Evolutionary conservation across 1,140 invertebrate genomes (phyloP).

Genomic region (Solenopsis invicta): DNA sequence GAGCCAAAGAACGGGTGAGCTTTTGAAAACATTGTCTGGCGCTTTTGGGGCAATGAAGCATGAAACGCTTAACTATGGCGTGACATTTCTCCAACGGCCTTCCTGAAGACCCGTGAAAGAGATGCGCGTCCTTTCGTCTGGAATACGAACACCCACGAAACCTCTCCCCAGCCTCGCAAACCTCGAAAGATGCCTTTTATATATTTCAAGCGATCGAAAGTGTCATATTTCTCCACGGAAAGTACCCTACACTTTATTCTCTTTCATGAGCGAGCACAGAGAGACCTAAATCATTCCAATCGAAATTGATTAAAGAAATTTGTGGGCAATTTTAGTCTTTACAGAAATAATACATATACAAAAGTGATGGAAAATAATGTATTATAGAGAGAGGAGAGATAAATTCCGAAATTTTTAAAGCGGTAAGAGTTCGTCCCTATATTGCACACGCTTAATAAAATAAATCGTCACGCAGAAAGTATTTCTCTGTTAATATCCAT

Average conservation of each 20-base stretch:
- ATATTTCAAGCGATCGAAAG: slow-evolving; percentile 70
- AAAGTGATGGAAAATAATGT: not conserved
- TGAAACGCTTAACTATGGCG: slow-evolving; percentile 44
- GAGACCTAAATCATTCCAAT: slow-evolving; percentile 39
- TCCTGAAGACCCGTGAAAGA: slow-evolving; percentile 49
- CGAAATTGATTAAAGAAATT: slow-evolving; percentile 67
- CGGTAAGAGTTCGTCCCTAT: not conserved
- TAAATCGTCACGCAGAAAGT: not conserved
- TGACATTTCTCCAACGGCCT: slow-evolving; percentile 67
- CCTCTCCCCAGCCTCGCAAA: slow-evolving; percentile 5
- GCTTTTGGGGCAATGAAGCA: slow-evolving; percentile 59
- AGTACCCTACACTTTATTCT: slow-evolving; percentile 44
- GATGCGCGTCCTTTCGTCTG: slow-evolving; percentile 43
- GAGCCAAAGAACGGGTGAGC: slow-evolving; percentile 29
- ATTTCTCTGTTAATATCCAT: not conserved
- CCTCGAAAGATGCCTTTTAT: slow-evolving; percentile 47
- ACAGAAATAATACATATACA: not conserved
- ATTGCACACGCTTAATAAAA: not conserved
- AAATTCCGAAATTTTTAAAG: not conserved
- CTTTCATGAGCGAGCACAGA: slow-evolving; percentile 37
- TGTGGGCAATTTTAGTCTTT: slow-evolving; percentile 35
- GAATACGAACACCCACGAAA: slow-evolving; percentile 39
- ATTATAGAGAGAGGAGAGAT: not conserved
- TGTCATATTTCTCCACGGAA: slow-evolving; percentile 58
- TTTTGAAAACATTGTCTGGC: slow-evolving; percentile 54